Base-by-base conservation (phyloP, 2,888 invertebrate genomes). In the Rhingia rostrata region DNA sequence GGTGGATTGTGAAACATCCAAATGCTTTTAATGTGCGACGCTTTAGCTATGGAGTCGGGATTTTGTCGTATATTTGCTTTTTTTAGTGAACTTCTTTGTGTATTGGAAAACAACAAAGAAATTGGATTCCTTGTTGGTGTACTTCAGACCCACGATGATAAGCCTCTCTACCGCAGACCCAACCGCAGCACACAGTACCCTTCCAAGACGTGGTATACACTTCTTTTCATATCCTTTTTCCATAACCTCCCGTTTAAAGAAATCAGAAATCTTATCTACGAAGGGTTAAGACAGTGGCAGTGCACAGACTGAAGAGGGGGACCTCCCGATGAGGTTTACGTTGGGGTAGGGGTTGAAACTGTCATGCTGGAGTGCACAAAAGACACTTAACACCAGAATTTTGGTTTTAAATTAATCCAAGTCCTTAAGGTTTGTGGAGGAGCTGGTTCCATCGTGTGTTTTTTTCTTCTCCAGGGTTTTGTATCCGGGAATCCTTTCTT, bases 21-120 rank as follows among this genome's bases (percentile, higher is more conserved):
- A 87, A 87, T 86, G 87, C 87, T 87, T 86, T 87, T 87, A 87
- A 87, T 86, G 86, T 82, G 60, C 79, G 84, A 79, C 47, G 82
- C 60, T 74, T 86, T 60, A 79, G 79, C 81, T 73, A 74, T 66
- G 75, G 78, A 51, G 41, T 67, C 70, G 35, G 73, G 77, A 64
- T 70, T 80, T 80, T 51, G 43, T 41, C 33, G 35, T 60, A 6
- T 56, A 51, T 45, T 7, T 72, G 14, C 45, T 12, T 35, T 78
- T 78, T 70, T 70, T 47, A 70, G 64, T 12, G 45, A 43, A 49
- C 72, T 60, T 70, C 70, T 58, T 56, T 66, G 64, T 61, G 54
- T 80, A 84, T 84, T 64, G 80, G 64, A 84, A 84, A 84, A 63
- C 74, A 80, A 84, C 80, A 80, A 80, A 75, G 80, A 80, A 66